Base-by-base conservation (phyloP, 2,113 vertebrate species). In the Sinocyclocheilus rhinocerous region DNA sequence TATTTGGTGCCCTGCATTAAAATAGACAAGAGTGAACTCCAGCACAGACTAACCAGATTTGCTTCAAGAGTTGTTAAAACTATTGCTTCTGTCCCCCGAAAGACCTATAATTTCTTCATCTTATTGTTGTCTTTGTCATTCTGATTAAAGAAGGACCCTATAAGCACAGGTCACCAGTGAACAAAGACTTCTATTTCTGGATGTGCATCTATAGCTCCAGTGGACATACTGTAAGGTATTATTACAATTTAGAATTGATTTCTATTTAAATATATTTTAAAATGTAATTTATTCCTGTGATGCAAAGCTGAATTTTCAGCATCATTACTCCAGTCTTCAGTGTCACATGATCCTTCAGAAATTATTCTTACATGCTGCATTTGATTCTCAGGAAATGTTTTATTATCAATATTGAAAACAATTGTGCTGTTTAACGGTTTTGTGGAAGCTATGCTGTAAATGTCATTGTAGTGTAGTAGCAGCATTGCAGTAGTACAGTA, bases 1-100 rank as follows among this genome's bases (percentile, higher is more conserved):
- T 55, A 87, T 91, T 90, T 90, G 87, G 86, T 57, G 84, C 67
- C 39, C 0, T 86, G 61, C 75, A 84, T 87, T 89, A 76, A 65
- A 83, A 73, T 69, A 84, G 84, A 65, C 26, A 13, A n/a, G 70
- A 12, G 48, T 73, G 69, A 18, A 22, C 33, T 85, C 67, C 73
- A 83, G 18, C 13, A 69, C 69, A 59, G 84, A 86, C 65, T 86
- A 70, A 80, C 18, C 24, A n/a, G 81, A 67, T 82, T 82, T 48
- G 79, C 33, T 50, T 81, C 61, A 67, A 22, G 79, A 81, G 61
- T 57, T 81, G 80, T 50, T 82, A 69, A 70, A 82, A 82, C 81
- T 82, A 82, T 70, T 82, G 39, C 63, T 70, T 70, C 48, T 70
- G 45, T 69, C 24, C 65, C 29, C 65, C 22, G 42, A 36, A 52